phyloP scores from a whole-genome alignment of 1,140 invertebrate species.

The Steinernema khuongi region DNA sequence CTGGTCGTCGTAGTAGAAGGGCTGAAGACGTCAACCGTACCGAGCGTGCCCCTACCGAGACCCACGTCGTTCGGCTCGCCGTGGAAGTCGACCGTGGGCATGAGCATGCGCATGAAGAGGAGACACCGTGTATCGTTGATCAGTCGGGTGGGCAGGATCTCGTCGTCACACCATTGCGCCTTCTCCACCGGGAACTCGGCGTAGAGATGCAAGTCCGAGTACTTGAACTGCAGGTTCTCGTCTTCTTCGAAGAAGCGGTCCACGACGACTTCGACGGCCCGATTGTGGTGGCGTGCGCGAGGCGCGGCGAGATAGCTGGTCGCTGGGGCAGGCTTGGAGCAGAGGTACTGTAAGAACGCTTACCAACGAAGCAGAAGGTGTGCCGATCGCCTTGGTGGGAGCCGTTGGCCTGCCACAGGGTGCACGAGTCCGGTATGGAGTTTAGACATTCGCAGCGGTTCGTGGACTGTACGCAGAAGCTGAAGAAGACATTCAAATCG shows the following conservation, averaged over 20 bases:
- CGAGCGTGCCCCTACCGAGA: not conserved
- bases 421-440: not conserved
- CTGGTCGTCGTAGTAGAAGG: not conserved
- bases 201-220: not conserved
- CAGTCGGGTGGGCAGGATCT: not conserved
- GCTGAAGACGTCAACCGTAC: not conserved
- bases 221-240: not conserved
- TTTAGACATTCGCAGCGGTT: conserved; percentile 2
- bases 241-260: not conserved
- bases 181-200: not conserved
- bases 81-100: not conserved
- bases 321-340: not conserved
- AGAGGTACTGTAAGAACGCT: not conserved
- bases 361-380: not conserved
- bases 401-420: not conserved
- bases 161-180: not conserved
- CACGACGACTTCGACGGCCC: not conserved
- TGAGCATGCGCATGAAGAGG: not conserved
- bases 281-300: not conserved
- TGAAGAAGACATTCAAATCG: not conserved
- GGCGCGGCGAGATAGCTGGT: not conserved
- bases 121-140: conserved; percentile 3
- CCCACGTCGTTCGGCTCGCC: not conserved
- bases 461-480: not conserved
- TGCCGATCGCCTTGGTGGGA: not conserved